A percentile compares a stretch with the other conserved stretches of the same genome.
phyloP scores from a whole-genome alignment of 2,797 vertebrate species.

The Columba guinea region DNA sequence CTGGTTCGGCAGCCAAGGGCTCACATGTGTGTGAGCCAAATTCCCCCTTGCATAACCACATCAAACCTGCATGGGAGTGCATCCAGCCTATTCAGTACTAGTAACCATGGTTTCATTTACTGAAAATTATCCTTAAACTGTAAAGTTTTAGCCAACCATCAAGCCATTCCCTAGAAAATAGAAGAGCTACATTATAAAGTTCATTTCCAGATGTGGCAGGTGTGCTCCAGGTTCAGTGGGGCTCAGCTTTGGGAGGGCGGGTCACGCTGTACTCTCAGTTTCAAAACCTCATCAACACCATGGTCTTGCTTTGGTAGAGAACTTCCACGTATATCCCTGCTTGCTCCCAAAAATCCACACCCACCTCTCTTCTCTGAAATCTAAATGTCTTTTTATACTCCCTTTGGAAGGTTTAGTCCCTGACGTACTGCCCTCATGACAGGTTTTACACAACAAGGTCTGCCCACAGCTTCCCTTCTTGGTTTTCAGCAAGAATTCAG shows the following conservation, averaged over 20 bases:
- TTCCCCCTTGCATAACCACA: slow-evolving; percentile 10
- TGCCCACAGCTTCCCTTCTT: not conserved
- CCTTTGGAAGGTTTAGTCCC: not conserved
- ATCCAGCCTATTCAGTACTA: slow-evolving; percentile 11
- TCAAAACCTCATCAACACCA: not conserved
- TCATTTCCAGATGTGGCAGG: not conserved
- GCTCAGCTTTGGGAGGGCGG: not conserved
- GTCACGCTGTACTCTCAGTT: not conserved
- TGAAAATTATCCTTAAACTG: not conserved
- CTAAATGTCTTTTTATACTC: not conserved
- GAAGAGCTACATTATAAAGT: not conserved
- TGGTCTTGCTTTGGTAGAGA: not conserved
- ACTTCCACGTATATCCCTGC: not conserved
- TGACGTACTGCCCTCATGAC: not conserved
- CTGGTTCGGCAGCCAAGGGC: not conserved
- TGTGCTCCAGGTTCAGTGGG: not conserved
- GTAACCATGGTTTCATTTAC: slow-evolving; percentile 40
- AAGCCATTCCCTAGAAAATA: not conserved
- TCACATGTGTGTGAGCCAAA: slow-evolving; percentile 23
- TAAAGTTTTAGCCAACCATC: not conserved
- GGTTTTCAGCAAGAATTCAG: not conserved
- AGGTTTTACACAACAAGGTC: not conserved
- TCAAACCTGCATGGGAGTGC: not conserved
- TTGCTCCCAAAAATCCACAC: not conserved
- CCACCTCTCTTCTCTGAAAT: not conserved